phyloP scores from a whole-genome alignment of 2,888 invertebrate genomes.

The Orthosia incerta region DNA sequence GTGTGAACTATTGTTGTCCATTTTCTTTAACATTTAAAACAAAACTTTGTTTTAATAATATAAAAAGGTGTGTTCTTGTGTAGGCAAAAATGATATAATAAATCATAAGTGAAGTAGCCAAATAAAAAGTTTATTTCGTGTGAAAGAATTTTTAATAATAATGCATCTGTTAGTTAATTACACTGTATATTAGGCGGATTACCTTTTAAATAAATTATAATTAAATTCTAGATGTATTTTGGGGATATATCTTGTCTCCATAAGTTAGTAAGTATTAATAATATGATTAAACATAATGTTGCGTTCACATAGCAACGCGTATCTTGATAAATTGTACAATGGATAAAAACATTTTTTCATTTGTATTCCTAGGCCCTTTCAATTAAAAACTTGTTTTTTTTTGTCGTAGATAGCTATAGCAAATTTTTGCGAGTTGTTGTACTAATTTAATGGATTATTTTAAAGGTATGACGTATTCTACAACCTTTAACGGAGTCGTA shows the following conservation, averaged over 20 bases:
- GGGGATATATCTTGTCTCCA: neutral
- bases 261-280: neutral
- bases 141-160: neutral
- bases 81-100: neutral
- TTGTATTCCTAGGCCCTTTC: neutral
- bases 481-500: neutral
- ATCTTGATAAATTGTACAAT: neutral
- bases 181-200: neutral
- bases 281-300: too few species aligned
- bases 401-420: neutral
- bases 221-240: neutral
- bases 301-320: too few species aligned
- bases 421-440: constrained; percentile 10
- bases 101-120: neutral
- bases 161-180: neutral
- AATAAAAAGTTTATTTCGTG: neutral
- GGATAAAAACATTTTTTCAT: neutral
- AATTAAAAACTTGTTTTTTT: neutral
- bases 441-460: neutral
- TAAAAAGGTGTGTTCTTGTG: neutral
- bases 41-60: constrained; percentile 7
- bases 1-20: neutral
- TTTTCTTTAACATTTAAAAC: constrained; percentile 4
- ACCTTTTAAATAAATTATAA: neutral
- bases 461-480: neutral